Conservation (phyloP, 2,113 vertebrate genomes). For the Halcyon senegalensis region DNA sequence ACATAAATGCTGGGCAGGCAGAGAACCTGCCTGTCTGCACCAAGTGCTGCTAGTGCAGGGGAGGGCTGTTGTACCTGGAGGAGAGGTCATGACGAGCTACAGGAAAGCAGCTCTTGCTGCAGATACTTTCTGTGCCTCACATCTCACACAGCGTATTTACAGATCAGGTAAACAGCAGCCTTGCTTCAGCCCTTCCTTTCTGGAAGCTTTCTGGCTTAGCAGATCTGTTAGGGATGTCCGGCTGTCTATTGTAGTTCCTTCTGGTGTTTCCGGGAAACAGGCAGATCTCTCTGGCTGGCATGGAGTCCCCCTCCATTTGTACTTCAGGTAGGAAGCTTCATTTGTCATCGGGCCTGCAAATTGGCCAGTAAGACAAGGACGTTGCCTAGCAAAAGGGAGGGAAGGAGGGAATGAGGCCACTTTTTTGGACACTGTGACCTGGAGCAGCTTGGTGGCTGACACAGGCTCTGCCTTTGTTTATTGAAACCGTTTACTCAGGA, state of each 20-base stretch:
- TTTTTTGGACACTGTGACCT: not conserved
- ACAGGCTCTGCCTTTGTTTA: not conserved
- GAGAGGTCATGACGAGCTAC: not conserved
- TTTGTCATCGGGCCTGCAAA: not conserved
- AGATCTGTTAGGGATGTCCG: not conserved
- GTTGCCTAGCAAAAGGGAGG: not conserved
- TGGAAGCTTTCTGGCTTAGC: not conserved
- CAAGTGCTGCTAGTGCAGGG: not conserved
- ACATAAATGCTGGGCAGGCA: not conserved
- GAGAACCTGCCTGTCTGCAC: not conserved
- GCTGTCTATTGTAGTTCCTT: constrained; percentile 18
- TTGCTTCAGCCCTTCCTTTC: constrained; percentile 8
- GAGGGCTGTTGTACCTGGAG: not conserved
- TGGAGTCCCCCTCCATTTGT: not conserved
- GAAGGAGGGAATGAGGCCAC: not conserved
- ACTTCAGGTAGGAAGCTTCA: constrained; percentile 24
- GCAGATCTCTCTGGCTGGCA: not conserved
- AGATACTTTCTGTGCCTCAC: not conserved
- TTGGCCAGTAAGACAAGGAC: not conserved
- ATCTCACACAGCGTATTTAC: not conserved
- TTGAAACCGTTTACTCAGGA: not conserved
- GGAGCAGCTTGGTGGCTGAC: not conserved
- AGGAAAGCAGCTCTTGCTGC: not conserved
- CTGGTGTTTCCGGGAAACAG: not conserved
- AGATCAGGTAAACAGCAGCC: constrained; percentile 12